Conservation (phyloP, 2,888 invertebrate genomes). For the Lathronympha strigana region DNA sequence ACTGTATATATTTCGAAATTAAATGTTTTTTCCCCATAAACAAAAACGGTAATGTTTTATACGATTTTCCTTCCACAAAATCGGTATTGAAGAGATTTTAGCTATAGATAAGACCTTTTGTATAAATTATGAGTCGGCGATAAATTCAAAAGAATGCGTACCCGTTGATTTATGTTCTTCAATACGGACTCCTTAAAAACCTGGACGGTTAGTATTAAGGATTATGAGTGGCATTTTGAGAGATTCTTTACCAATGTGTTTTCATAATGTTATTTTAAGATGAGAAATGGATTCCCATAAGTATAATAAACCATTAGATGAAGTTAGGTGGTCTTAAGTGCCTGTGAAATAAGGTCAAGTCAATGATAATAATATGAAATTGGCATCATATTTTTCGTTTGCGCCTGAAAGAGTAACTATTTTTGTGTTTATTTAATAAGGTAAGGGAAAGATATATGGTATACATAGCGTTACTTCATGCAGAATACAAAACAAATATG, state of each 20-base stretch:
- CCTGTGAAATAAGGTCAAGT: not conserved
- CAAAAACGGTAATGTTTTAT: conserved; percentile 17
- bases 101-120: conserved; percentile 6
- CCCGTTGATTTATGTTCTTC: conserved; percentile 29
- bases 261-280: not conserved
- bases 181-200: conserved; percentile 8
- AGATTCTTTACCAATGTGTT: not conserved
- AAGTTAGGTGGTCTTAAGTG: not conserved
- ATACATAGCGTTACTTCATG: too few relatives aligned
- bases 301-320: not conserved
- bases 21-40: too few relatives aligned
- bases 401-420: too few relatives aligned
- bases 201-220: not conserved
- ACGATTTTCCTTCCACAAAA: not conserved
- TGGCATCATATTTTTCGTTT: too few relatives aligned
- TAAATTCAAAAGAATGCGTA: conserved; percentile 22
- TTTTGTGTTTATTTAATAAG: too few relatives aligned
- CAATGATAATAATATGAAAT: too few relatives aligned
- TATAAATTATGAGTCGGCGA: conserved; percentile 29
- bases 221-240: not conserved
- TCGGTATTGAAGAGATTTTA: conserved; percentile 2
- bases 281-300: not conserved
- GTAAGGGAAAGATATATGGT: too few relatives aligned
- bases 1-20: too few relatives aligned
- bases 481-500: too few relatives aligned